Base-by-base conservation (phyloP, 2,113 vertebrate genomes). In the Poeciliopsis prolifica region DNA sequence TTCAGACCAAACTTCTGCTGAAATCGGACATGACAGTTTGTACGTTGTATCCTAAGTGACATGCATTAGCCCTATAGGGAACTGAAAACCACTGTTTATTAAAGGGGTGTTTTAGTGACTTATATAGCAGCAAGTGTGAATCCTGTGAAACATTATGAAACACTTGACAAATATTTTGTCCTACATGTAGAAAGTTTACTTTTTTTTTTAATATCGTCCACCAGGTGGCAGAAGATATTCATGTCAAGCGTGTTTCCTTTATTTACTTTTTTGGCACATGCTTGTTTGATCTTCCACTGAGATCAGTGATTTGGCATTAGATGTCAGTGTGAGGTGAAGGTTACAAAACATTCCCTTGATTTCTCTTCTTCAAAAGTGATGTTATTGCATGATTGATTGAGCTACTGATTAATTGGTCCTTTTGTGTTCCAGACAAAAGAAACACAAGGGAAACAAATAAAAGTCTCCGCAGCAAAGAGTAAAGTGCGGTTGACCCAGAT, bases 141-240 rank as follows among this genome's bases (percentile, higher is more conserved):
- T 1, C 30, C 66, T 37, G 63, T 65, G 31, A 64, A 64, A 62
- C 61, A 22, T 9, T 14, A 15, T 29, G 30, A 19, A 19, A 63
- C 15, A 5, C 11, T 28, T 62, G 61, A 62, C 11, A 62, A 62
- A 15, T 22, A 62, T 13, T 62, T 58, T 58, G 19, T 58, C 24
- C 1, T 58, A n/a, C 2, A 12, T 5, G 26, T 44, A 44, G 14
- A 44, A 10, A 78, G 35, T 61, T 58, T 5, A n/a, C 3, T 2
- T 29, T 29, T 58, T 37, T 40, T 62, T 69, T 33, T 37, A 0
- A 0, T 63, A 26, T 42, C 22, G 4, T 80, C 87, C 90, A 76
- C 76, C 82, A 90, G 90, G 67, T 81, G 89, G 89, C 86, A 89
- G 62, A 40, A 74, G 54, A 60, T 75, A 75, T 26, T 65, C 77